These are phyloP conservation scores for Anastrepha ludens DNA, from an alignment of 1,140 invertebrate species.

Conservation along the genomic window DNA sequence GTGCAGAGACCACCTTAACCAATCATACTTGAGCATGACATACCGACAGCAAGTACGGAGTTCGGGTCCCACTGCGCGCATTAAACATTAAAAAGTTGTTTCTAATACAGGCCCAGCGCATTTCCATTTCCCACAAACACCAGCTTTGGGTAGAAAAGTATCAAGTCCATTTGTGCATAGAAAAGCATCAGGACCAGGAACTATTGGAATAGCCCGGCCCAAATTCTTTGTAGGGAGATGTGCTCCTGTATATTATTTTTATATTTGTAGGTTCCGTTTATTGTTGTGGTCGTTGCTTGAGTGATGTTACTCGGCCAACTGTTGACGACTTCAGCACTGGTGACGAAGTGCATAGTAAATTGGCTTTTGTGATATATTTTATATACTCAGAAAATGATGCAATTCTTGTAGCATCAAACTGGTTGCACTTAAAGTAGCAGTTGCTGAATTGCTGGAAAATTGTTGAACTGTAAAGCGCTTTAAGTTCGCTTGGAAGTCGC, in stretches of 20 bases:
- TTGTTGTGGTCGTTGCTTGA: constrained; percentile 33
- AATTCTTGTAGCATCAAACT: background rate
- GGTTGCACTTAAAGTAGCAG: background rate
- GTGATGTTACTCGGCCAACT: constrained; percentile 12
- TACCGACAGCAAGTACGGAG: too few relatives aligned
- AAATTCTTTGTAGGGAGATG: too few relatives aligned
- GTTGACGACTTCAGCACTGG: background rate
- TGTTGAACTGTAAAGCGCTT: background rate
- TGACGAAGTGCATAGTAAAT: background rate
- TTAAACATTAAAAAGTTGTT: too few relatives aligned
- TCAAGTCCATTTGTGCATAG: too few relatives aligned
- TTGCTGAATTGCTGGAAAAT: background rate
- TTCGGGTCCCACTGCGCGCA: too few relatives aligned
- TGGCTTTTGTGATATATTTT: background rate
- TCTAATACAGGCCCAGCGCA: too few relatives aligned
- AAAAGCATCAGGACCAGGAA: too few relatives aligned
- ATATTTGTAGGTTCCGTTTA: background rate
- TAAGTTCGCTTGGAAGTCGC: background rate
- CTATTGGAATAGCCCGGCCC: too few relatives aligned
- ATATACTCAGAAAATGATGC: background rate
- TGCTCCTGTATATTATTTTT: background rate
- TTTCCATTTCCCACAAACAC: too few relatives aligned
- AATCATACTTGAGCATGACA: too few relatives aligned
- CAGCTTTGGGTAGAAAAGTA: too few relatives aligned
- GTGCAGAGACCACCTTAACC: too few relatives aligned